A percentile compares a stretch with the other conserved stretches of the same genome.
phyloP scores from a whole-genome alignment of 2,888 invertebrate genomes.

The Eupithecia abbreviata region DNA sequence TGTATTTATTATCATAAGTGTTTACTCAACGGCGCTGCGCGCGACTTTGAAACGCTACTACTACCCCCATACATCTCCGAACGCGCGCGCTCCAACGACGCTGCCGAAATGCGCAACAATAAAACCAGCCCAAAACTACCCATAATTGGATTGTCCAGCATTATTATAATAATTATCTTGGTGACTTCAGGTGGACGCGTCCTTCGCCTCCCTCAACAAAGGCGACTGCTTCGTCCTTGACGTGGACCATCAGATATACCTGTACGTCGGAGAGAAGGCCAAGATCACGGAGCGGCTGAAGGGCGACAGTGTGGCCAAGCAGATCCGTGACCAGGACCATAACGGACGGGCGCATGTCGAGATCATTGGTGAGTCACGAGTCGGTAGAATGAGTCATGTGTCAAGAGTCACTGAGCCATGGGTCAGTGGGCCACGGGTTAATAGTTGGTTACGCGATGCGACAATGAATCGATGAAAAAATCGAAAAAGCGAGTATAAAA shows the following conservation, averaged over 20 bases:
- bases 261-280: slow-evolving; percentile 91
- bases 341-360: slow-evolving; percentile 90
- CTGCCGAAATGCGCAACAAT: too few relatives aligned
- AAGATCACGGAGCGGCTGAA: slow-evolving; percentile 92
- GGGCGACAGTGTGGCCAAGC: slow-evolving; percentile 92
- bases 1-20: too few relatives aligned
- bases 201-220: slow-evolving; percentile 91
- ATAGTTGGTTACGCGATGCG: too few relatives aligned
- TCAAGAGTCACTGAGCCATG: slow-evolving; percentile 69
- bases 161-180: too few relatives aligned
- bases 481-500: too few relatives aligned
- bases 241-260: slow-evolving; percentile 89
- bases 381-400: background rate
- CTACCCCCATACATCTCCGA: too few relatives aligned
- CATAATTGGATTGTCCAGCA: too few relatives aligned
- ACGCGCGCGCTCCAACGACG: too few relatives aligned
- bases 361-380: slow-evolving; percentile 86
- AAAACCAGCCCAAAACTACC: too few relatives aligned
- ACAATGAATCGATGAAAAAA: too few relatives aligned
- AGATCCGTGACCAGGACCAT: slow-evolving; percentile 94
- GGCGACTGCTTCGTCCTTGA: slow-evolving; percentile 97
- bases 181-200: slow-evolving; percentile 82
- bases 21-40: too few relatives aligned
- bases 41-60: too few relatives aligned
- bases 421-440: background rate